These are phyloP conservation scores for Torymus texanus DNA, from an alignment of 2,888 invertebrate species.

Conservation along the genomic window DNA sequence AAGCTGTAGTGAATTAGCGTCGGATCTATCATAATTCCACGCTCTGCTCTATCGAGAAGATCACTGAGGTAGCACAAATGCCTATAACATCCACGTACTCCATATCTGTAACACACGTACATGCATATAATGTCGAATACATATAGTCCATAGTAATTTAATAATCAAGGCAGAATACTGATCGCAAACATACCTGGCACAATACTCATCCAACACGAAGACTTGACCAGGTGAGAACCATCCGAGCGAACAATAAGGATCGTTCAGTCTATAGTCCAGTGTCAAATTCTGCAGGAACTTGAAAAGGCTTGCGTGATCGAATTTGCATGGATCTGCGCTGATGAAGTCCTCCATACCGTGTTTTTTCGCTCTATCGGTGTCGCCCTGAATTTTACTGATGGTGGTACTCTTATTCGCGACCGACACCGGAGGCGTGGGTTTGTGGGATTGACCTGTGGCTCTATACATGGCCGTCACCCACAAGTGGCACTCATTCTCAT, in stretches of 20 bases:
- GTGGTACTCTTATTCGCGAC: constrained; percentile 89
- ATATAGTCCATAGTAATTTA: background rate
- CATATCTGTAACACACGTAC: constrained; percentile 80
- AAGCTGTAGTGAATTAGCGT: constrained; percentile 99
- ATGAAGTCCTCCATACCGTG: constrained; percentile 99
- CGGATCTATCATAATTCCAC: constrained; percentile 96
- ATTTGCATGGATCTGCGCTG: constrained; percentile 98
- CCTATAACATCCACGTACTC: constrained; percentile 96
- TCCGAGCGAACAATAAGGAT: constrained; percentile 99
- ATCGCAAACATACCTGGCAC: constrained; percentile 80
- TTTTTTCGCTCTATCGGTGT: constrained; percentile 96
- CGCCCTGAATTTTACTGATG: constrained; percentile 93
- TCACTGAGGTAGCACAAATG: constrained; percentile 97
- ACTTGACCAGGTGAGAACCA: constrained; percentile 99
- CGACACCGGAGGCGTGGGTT: constrained; percentile 95
- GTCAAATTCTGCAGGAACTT: constrained; percentile 93
- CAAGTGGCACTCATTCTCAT: constrained; percentile 97
- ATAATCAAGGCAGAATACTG: background rate
- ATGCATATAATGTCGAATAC: no score
- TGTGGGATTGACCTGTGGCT: constrained; percentile 99
- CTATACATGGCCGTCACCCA: constrained; percentile 99
- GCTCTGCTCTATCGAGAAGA: constrained; percentile 95
- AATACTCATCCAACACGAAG: constrained; percentile 98
- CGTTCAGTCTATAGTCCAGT: constrained; percentile 95
- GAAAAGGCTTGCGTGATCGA: constrained; percentile 96